phyloP scores from a whole-genome alignment of 2,113 vertebrate genomes.

The Pelecanoides urinatrix region DNA sequence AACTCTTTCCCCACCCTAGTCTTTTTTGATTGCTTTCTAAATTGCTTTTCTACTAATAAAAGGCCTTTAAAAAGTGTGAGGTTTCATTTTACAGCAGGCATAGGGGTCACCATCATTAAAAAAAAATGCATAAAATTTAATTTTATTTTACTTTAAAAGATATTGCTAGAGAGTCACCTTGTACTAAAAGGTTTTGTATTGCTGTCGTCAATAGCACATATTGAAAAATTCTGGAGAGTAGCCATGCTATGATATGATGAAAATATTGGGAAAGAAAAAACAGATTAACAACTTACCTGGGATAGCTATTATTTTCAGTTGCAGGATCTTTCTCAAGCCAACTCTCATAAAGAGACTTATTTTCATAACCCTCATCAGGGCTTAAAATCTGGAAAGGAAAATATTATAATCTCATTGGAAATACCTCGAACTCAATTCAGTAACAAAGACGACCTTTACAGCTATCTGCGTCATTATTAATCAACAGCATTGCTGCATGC shows the following conservation, averaged over 20 bases:
- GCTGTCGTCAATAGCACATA: neutral
- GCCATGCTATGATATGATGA: neutral
- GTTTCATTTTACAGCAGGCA: neutral
- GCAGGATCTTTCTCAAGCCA: slow-evolving; percentile 93
- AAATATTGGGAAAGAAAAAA: neutral
- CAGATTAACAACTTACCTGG: slow-evolving; percentile 73
- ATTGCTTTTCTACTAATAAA: neutral
- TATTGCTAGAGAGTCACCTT: neutral
- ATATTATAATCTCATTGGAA: neutral
- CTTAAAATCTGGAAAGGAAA: slow-evolving; percentile 80
- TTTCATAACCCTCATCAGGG: slow-evolving; percentile 88
- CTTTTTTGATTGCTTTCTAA: neutral
- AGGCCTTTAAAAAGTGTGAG: neutral
- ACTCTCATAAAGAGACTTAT: slow-evolving; percentile 86
- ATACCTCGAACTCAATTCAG: neutral
- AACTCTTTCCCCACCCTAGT: neutral
- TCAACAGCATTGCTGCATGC: neutral
- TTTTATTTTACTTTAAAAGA: neutral
- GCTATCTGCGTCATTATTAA: neutral
- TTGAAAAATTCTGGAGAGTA: neutral
- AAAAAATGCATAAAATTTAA: neutral
- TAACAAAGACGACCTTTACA: neutral
- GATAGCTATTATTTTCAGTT: slow-evolving; percentile 75
- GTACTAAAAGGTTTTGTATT: neutral
- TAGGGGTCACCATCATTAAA: neutral